Evolutionary conservation across 2,113 vertebrate genomes (phyloP).

Genomic region (Solenodon paradoxus): DNA sequence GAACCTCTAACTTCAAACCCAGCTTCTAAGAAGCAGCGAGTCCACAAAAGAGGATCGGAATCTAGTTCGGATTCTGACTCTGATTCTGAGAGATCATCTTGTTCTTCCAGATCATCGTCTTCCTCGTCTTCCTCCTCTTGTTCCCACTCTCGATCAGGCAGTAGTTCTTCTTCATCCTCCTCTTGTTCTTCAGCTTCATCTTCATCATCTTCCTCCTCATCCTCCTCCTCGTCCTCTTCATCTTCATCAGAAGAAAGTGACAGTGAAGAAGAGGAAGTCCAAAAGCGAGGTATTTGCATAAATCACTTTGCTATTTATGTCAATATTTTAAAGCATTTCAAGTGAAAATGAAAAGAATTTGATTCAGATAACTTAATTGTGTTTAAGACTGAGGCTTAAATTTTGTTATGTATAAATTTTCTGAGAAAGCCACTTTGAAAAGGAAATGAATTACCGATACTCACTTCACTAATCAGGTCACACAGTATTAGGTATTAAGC

Average conservation of each 20-base stretch:
- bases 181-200: conserved; percentile 88
- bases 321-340: conserved; percentile 51
- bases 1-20: conserved; percentile 95
- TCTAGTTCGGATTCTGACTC: conserved; percentile 94
- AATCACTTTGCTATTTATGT: conserved; percentile 67
- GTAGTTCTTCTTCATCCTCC: conserved; percentile 87
- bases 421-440: neutral
- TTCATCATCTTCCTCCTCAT: conserved; percentile 85
- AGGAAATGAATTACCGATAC: neutral
- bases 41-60: conserved; percentile 84
- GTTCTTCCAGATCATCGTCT: conserved; percentile 94
- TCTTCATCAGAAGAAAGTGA: conserved; percentile 96
- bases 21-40: conserved; percentile 91
- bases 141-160: conserved; percentile 94
- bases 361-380: conserved; percentile 16
- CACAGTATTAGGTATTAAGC: neutral
- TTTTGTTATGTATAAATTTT: neutral
- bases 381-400: neutral
- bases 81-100: conserved; percentile 93
- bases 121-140: conserved; percentile 94
- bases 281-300: conserved; percentile 83
- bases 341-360: conserved; percentile 6
- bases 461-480: neutral
- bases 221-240: conserved; percentile 93
- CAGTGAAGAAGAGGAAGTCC: conserved; percentile 88